Evolutionary conservation across 2,797 vertebrate genomes (phyloP).

Genomic region (Pampus argenteus): DNA sequence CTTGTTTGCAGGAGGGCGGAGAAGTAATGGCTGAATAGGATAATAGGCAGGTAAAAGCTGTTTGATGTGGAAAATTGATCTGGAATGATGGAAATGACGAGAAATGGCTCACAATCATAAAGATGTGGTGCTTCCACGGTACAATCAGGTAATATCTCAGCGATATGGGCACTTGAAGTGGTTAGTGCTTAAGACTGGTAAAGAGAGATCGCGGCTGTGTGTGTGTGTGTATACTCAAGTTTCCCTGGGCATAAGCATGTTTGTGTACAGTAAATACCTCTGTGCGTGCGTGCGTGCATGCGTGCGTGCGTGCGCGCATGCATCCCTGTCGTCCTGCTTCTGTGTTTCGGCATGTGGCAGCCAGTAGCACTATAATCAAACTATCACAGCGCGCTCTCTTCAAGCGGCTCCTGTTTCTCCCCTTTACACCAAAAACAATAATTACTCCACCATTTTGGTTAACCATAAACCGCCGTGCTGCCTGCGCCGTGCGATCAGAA

Average conservation of each 20-base stretch:
- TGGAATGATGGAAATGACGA: constrained; percentile 70
- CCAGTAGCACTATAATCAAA: constrained; percentile 92
- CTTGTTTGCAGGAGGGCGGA: neutral
- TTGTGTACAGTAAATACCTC: constrained; percentile 61
- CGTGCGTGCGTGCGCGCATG: constrained; percentile 11
- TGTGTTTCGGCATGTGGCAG: constrained; percentile 70
- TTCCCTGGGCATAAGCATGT: constrained; percentile 41
- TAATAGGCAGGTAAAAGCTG: constrained; percentile 76
- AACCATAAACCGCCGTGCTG: constrained; percentile 90
- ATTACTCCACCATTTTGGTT: constrained; percentile 97
- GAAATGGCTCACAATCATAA: constrained; percentile 70
- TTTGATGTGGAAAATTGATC: constrained; percentile 75
- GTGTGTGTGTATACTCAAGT: constrained; percentile 43
- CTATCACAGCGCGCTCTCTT: constrained; percentile 92
- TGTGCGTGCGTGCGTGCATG: constrained; percentile 31
- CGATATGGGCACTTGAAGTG: constrained; percentile 64
- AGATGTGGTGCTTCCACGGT: constrained; percentile 26
- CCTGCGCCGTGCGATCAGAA: constrained; percentile 86
- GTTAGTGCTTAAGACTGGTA: constrained; percentile 53
- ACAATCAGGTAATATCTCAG: constrained; percentile 65
- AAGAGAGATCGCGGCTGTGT: constrained; percentile 23
- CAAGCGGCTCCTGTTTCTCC: constrained; percentile 88
- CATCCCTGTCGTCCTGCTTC: constrained; percentile 40
- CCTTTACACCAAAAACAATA: constrained; percentile 90
- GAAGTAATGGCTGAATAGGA: constrained; percentile 67